phyloP scores from a whole-genome alignment of 2,888 invertebrate species.

The Lasioglossum morio region DNA sequence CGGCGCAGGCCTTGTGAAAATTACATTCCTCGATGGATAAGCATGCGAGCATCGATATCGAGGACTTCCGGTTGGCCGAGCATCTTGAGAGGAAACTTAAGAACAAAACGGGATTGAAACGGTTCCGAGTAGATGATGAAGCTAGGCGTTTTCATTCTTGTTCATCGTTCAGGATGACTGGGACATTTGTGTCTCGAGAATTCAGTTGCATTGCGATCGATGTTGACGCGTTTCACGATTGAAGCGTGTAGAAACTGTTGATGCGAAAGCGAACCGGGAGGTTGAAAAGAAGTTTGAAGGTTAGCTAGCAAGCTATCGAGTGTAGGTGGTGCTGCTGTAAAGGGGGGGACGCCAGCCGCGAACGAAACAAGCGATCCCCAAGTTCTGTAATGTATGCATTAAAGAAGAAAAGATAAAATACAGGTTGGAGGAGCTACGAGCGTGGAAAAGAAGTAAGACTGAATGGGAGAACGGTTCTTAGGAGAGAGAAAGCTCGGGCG shows the following conservation, averaged over 20 bases:
- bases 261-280: too few relatives aligned
- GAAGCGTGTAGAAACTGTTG: background rate
- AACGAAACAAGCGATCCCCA: background rate
- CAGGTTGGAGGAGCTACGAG: background rate
- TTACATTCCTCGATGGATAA: background rate
- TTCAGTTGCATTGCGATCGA: background rate
- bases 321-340: background rate
- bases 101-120: background rate
- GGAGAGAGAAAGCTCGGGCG: background rate
- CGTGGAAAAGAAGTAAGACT: background rate
- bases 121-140: background rate
- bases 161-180: too few relatives aligned
- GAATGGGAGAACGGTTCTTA: background rate
- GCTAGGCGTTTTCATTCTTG: background rate
- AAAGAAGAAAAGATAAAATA: background rate
- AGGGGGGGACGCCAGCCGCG: background rate
- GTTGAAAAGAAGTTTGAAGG: background rate
- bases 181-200: background rate
- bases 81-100: background rate
- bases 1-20: background rate
- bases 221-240: background rate
- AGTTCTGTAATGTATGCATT: constrained; percentile 1
- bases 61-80: background rate
- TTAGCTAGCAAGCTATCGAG: background rate
- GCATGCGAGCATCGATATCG: background rate